Conservation (phyloP, 2,888 invertebrate species). For the Patella pellucida region DNA sequence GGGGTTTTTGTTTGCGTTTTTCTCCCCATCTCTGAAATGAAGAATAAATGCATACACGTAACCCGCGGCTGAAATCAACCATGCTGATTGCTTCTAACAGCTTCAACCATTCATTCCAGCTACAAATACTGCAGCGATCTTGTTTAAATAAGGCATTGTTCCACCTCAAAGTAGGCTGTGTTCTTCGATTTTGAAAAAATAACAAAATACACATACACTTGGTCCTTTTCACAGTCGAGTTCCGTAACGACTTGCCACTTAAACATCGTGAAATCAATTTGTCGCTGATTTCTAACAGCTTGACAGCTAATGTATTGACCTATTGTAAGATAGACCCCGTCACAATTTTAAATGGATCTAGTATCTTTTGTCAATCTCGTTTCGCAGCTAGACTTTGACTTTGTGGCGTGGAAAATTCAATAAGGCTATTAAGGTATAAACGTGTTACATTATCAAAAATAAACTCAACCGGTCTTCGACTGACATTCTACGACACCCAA, state of each 20-base stretch:
- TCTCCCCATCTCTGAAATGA: not conserved
- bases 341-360: not conserved
- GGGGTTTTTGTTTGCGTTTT: slow-evolving; percentile 6
- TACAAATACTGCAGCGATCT: not conserved
- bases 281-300: slow-evolving; percentile 9
- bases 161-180: not conserved
- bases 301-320: slow-evolving; percentile 11
- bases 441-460: slow-evolving; percentile 20
- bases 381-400: slow-evolving; percentile 28
- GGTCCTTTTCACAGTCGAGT: slow-evolving; percentile 9
- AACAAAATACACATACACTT: slow-evolving; percentile 11
- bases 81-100: not conserved
- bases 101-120: not conserved
- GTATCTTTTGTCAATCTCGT: slow-evolving; percentile 9
- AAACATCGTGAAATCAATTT: slow-evolving; percentile 6
- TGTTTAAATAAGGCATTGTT: not conserved
- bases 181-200: slow-evolving; percentile 10
- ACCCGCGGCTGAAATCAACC: not conserved
- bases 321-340: not conserved
- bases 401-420: slow-evolving; percentile 34
- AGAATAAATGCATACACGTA: not conserved
- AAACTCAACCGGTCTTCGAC: slow-evolving; percentile 11
- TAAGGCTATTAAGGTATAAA: slow-evolving; percentile 31
- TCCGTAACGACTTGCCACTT: slow-evolving; percentile 11
- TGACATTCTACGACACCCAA: slow-evolving; percentile 7